Conservation (phyloP, 2,797 vertebrate genomes). For the Ispidina picta region DNA sequence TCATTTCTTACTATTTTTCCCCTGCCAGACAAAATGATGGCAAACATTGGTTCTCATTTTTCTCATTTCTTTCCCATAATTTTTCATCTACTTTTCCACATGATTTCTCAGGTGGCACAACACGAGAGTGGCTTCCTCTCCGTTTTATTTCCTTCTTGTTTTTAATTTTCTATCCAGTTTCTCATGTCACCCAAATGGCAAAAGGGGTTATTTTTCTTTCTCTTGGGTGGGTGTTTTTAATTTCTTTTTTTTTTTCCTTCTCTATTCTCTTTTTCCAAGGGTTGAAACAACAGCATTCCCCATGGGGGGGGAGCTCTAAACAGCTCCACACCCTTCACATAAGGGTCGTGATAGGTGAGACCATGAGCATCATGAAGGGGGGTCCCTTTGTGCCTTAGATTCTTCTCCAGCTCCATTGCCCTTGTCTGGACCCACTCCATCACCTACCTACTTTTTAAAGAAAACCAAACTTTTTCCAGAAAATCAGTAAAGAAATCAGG, state of each 20-base stretch:
- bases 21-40: not conserved
- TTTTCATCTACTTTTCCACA: not conserved
- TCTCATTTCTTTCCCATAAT: not conserved
- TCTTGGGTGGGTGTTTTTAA: not conserved
- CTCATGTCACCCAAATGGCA: not conserved
- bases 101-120: not conserved
- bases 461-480: not conserved
- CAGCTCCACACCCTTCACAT: not conserved
- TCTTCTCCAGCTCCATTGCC: too few species aligned
- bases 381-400: too few species aligned
- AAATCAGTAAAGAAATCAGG: not conserved
- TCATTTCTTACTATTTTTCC: not conserved
- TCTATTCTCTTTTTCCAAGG: not conserved
- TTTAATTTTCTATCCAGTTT: not conserved
- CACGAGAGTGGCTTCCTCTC: not conserved
- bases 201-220: not conserved
- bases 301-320: not conserved
- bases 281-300: not conserved
- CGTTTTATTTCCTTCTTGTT: not conserved
- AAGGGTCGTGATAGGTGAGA: not conserved
- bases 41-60: not conserved
- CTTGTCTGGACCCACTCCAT: too few species aligned
- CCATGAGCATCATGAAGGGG: not conserved
- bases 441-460: too few species aligned
- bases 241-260: not conserved